Percentiles rank a stretch among this genome's conserved stretches.
Evolutionary conservation across 2,113 vertebrate species (phyloP).

Genomic region (Dolichotis patagonum): DNA sequence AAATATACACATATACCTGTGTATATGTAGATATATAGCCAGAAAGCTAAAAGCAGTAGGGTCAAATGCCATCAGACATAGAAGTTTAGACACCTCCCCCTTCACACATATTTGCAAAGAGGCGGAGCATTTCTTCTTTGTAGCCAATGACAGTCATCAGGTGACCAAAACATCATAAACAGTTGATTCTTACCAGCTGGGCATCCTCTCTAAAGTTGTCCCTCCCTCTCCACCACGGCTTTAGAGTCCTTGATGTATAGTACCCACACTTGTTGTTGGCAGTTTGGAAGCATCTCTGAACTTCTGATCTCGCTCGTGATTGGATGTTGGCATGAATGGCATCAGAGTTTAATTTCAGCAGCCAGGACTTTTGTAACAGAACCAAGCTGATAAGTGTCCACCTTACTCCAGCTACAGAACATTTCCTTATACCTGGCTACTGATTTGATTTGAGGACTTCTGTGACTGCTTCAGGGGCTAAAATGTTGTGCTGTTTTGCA

Average conservation of each 20-base stretch:
- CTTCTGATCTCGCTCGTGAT: conserved; percentile 83
- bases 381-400: conserved; percentile 75
- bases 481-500: conserved; percentile 66
- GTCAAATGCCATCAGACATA: conserved; percentile 93
- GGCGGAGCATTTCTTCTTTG: conserved; percentile 89
- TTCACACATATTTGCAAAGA: conserved; percentile 93
- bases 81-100: conserved; percentile 91
- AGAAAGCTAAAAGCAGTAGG: conserved; percentile 91
- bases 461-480: conserved; percentile 63
- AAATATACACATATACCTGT: conserved; percentile 80
- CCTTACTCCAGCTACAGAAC: conserved; percentile 76
- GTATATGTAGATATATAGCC: conserved; percentile 84
- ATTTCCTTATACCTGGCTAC: conserved; percentile 78
- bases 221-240: conserved; percentile 79
- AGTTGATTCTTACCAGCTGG: conserved; percentile 92
- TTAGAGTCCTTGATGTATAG: conserved; percentile 81
- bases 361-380: conserved; percentile 72
- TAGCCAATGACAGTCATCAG: conserved; percentile 92
- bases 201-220: conserved; percentile 88
- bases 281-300: conserved; percentile 86
- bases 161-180: conserved; percentile 89
- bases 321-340: conserved; percentile 83
- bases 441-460: conserved; percentile 45
- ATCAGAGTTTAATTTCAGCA: conserved; percentile 89
- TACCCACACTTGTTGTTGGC: conserved; percentile 82